These are phyloP conservation scores for Macropus fuliginosus DNA, from an alignment of 2,797 vertebrate genomes.

Conservation along the genomic window DNA sequence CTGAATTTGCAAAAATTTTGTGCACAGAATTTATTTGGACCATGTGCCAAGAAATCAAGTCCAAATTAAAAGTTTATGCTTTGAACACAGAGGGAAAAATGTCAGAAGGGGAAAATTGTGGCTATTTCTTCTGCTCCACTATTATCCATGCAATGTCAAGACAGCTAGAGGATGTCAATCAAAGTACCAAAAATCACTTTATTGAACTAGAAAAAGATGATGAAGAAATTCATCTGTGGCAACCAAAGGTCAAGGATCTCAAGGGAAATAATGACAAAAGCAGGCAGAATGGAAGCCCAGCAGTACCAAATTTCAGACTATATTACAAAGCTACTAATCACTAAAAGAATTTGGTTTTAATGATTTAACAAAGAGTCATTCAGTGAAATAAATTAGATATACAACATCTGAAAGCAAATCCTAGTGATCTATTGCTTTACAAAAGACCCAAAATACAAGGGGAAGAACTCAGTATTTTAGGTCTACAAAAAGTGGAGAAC, in stretches of 20 bases:
- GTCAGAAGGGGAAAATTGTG: not conserved
- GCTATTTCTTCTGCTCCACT: not conserved
- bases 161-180: not conserved
- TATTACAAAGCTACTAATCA: not conserved
- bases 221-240: not conserved
- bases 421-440: not conserved
- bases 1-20: not conserved
- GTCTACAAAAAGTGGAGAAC: not conserved
- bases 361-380: not conserved
- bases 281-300: not conserved
- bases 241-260: not conserved
- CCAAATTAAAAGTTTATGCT: not conserved
- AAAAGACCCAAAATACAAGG: not conserved
- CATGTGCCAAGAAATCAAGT: not conserved
- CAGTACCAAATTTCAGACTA: not conserved
- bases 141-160: not conserved
- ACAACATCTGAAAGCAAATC: not conserved
- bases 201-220: not conserved
- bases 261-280: not conserved
- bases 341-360: not conserved
- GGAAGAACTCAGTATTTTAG: not conserved
- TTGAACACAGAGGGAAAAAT: conserved; percentile 1
- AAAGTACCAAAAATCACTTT: not conserved
- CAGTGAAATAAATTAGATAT: not conserved
- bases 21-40: not conserved